Conservation (phyloP, 2,888 invertebrate species). For the Drosophila pseudotalamancana region DNA sequence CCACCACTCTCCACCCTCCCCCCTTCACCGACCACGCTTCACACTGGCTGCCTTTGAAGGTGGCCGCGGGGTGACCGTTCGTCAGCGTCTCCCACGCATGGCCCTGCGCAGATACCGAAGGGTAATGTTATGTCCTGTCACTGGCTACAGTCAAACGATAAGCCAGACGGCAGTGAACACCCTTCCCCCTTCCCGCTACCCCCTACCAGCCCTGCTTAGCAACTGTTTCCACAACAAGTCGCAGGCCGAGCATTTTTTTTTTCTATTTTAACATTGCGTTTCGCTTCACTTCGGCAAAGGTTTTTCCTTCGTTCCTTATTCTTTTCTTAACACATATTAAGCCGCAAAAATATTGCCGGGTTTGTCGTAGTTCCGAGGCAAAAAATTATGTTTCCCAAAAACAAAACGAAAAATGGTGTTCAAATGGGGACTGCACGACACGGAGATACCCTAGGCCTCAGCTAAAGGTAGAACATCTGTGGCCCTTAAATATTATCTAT, state of each 20-base stretch:
- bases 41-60: constrained; percentile 32
- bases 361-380: constrained; percentile 28
- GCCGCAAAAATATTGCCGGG: constrained; percentile 75
- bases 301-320: constrained; percentile 11
- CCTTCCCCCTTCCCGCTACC: background rate
- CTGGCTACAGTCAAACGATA: constrained; percentile 74
- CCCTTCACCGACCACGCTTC: constrained; percentile 3
- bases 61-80: constrained; percentile 67
- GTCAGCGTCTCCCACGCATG: constrained; percentile 68
- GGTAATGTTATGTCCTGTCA: constrained; percentile 81
- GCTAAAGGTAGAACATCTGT: too few relatives aligned
- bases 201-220: constrained; percentile 2
- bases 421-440: background rate
- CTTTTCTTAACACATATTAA: constrained; percentile 72
- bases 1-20: background rate
- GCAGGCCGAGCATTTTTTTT: constrained; percentile 29
- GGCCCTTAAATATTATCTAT: too few relatives aligned
- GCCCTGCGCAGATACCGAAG: constrained; percentile 67
- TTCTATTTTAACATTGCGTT: constrained; percentile 48
- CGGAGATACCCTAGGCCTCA: too few relatives aligned
- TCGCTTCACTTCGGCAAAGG: constrained; percentile 46
- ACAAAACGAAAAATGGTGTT: background rate
- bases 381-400: constrained; percentile 5
- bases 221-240: constrained; percentile 27
- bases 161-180: constrained; percentile 49